Percentiles rank a stretch among this genome's conserved stretches.
Evolutionary conservation across 2,113 vertebrate genomes (phyloP).

Genomic region (Actenoides lindsayi): DNA sequence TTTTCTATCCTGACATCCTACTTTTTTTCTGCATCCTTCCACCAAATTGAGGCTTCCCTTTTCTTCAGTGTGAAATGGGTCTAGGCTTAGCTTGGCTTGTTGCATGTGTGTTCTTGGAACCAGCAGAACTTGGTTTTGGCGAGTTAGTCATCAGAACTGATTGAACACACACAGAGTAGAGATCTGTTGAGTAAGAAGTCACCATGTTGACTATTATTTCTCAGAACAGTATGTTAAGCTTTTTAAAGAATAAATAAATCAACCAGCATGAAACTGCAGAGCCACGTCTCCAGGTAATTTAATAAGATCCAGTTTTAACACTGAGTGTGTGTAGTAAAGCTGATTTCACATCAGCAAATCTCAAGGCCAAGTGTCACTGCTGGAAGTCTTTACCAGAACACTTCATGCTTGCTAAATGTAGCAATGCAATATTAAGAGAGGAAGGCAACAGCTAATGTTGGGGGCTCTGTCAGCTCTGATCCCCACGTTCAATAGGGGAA

Average conservation of each 20-base stretch:
- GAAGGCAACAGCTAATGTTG: neutral
- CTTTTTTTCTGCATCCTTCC: neutral
- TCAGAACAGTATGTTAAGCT: neutral
- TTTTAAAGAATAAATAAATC: neutral
- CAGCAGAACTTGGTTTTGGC: neutral
- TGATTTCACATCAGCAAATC: neutral
- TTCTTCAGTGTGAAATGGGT: neutral
- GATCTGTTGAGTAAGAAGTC: neutral
- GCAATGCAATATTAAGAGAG: neutral
- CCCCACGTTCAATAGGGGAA: accelerated
- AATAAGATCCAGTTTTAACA: neutral
- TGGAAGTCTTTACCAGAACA: neutral
- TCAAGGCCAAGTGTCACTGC: neutral
- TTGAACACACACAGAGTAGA: neutral
- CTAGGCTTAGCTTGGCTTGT: neutral
- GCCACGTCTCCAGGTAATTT: neutral
- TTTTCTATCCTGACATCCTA: neutral
- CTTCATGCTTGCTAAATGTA: neutral
- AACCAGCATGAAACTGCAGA: neutral
- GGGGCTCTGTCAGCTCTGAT: neutral
- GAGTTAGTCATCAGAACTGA: neutral
- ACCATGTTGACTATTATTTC: neutral
- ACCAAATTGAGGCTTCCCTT: neutral
- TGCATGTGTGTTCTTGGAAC: neutral
- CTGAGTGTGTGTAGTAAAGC: neutral